Evolutionary conservation across 2,888 invertebrate species (phyloP).

Genomic region (Cephus nigrinus): DNA sequence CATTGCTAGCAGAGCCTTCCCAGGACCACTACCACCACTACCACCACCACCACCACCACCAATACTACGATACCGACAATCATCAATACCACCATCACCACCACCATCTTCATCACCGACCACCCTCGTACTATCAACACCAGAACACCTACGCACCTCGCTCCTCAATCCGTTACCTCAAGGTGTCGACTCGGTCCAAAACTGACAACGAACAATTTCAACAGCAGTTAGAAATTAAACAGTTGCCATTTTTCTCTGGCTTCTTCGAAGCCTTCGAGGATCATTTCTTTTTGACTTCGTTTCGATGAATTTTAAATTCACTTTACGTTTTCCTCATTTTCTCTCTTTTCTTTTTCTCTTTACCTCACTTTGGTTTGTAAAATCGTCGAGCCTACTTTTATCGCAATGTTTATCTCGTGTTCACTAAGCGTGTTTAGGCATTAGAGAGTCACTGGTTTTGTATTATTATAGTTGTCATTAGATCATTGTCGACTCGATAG

Average conservation of each 20-base stretch:
- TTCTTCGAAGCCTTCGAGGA: too few species aligned
- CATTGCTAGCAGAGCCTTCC: slow-evolving; percentile 63
- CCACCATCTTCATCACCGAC: slow-evolving; percentile 51
- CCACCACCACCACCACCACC: slow-evolving; percentile 49
- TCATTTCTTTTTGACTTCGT: too few species aligned
- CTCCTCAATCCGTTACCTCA: slow-evolving; percentile 64
- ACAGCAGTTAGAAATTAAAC: too few species aligned
- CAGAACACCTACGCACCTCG: slow-evolving; percentile 64
- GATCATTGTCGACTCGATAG: too few species aligned
- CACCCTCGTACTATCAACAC: slow-evolving; percentile 52
- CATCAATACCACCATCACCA: slow-evolving; percentile 43
- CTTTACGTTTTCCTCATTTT: too few species aligned
- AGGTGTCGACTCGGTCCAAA: slow-evolving; percentile 58
- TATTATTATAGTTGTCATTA: too few species aligned
- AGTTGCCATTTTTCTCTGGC: too few species aligned
- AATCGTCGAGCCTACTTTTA: too few species aligned
- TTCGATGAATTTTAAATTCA: too few species aligned
- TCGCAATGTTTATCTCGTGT: too few species aligned
- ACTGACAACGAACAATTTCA: not conserved
- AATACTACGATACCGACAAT: slow-evolving; percentile 47
- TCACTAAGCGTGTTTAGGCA: not conserved
- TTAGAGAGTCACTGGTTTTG: not conserved
- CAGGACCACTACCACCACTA: slow-evolving; percentile 57
- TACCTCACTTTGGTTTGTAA: too few species aligned
- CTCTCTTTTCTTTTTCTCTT: too few species aligned